Evolutionary conservation across 2,797 vertebrate species (phyloP).

Genomic region (Catostomus latipinnis): DNA sequence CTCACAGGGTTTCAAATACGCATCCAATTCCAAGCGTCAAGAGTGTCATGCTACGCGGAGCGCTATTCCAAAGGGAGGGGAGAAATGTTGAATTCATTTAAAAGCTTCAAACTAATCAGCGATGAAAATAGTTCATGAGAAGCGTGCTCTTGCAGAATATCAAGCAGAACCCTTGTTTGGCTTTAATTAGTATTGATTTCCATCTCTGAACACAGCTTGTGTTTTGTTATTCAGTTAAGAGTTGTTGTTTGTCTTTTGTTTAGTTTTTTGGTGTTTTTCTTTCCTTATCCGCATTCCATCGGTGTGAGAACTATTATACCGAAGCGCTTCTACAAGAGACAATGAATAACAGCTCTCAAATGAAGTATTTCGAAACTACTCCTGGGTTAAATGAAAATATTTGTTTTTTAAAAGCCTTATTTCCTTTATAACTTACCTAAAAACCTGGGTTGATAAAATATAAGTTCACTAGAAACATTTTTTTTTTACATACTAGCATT

Average conservation of each 20-base stretch:
- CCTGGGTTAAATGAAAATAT: too few species aligned
- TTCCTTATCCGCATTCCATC: background rate
- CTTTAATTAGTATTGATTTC: constrained; percentile 96
- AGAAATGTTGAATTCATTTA: constrained; percentile 78
- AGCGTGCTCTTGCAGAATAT: constrained; percentile 80
- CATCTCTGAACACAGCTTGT: constrained; percentile 79
- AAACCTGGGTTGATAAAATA: too few species aligned
- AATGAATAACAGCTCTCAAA: too few species aligned
- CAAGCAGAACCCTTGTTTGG: constrained; percentile 86
- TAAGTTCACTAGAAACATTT: too few species aligned
- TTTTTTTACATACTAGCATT: too few species aligned
- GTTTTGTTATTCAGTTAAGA: constrained; percentile 67
- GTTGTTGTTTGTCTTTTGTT: constrained; percentile 31
- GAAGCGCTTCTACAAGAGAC: too few species aligned
- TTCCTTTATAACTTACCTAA: too few species aligned
- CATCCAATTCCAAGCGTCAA: constrained; percentile 61
- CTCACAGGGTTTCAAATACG: constrained; percentile 71
- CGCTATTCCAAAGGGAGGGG: constrained; percentile 76
- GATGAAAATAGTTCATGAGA: constrained; percentile 87
- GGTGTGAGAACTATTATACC: background rate
- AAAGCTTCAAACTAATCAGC: constrained; percentile 84
- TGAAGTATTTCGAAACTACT: too few species aligned
- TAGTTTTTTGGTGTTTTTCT: constrained; percentile 54
- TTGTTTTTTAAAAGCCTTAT: too few species aligned
- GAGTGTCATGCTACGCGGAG: constrained; percentile 72